Percentiles rank a stretch among this genome's conserved stretches.
These are phyloP conservation scores for Drosophila aldrichi DNA, from an alignment of 2,888 invertebrate species.

Conservation along the genomic window DNA sequence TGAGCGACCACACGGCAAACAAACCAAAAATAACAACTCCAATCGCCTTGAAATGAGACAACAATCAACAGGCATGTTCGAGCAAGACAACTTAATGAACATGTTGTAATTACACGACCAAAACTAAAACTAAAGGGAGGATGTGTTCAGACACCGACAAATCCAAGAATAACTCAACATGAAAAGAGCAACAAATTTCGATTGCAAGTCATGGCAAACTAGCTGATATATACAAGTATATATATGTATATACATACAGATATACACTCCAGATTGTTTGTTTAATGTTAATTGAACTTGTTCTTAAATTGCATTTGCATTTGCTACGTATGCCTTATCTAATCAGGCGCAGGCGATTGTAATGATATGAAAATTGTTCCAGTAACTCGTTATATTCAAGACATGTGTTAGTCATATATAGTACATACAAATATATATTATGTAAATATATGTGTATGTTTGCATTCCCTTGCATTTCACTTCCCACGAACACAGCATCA, in stretches of 20 bases:
- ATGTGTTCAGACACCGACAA: constrained; percentile 11
- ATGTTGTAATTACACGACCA: constrained; percentile 39
- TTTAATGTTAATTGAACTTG: constrained; percentile 1
- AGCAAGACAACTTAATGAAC: constrained; percentile 49
- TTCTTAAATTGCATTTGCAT: background rate
- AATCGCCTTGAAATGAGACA: constrained; percentile 34
- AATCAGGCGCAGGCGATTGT: background rate
- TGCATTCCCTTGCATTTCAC: background rate
- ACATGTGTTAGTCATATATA: background rate
- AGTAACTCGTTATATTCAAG: background rate
- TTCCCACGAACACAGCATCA: constrained; percentile 5
- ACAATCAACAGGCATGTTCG: constrained; percentile 35
- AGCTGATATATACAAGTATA: background rate
- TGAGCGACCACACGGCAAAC: constrained; percentile 26
- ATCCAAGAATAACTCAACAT: constrained; percentile 1
- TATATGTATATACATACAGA: no score
- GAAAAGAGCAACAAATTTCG: background rate
- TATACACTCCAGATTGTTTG: background rate
- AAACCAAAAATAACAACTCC: constrained; percentile 16
- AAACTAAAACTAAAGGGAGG: constrained; percentile 11
- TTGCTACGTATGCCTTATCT: background rate
- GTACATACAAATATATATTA: background rate
- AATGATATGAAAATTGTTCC: background rate
- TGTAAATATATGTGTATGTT: background rate
- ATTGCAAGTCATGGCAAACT: background rate